Base-by-base conservation (phyloP, 2,888 invertebrate genomes). In the Rhyacophila evoluta region DNA sequence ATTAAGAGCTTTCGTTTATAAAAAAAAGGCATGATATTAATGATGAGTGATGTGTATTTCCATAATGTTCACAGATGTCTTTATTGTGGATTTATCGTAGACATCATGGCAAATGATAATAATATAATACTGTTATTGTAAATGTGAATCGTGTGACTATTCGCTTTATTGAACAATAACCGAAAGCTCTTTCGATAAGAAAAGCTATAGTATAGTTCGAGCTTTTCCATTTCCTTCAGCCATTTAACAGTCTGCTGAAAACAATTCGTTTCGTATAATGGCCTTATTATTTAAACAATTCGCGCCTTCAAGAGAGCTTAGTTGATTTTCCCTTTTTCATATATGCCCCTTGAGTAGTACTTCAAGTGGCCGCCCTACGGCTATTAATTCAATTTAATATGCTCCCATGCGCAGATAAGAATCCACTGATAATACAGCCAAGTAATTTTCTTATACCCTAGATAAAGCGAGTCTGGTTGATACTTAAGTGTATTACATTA, bases 351-450 rank as follows among this genome's bases (percentile, higher is more conserved):
- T 19, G 55, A 55, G 55, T 10, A 55, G 25, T 12, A 15, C 55
- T 55, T 55, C 55, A 55, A 55, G 55, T 55, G 55, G 15, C 25
- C 55, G 19, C 15, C 55, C 55, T 55, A 55, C 15, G 55, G 55
- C 55, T 55, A 55, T 55, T 55, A 55, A 55, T 55, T 55, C 55
- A 25, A 55, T 55, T 25, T 55, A 55, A 55, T 55, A 55, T 55
- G 25, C 55, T 55, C 55, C 55, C 19, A 19, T 12, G 25, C 10
- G 55, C 55, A 25, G 55, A 55, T 55, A 55, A 55, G 55, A 55
- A 55, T 55, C 19, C 19, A 19, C 55, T 19, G 55, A 55, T 55
- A 55, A 55, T 10, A 55, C 19, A 55, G 55, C 19, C 8, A 19
- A 8, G 19, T 55, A 55, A 55, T 55, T 55, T 55, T 55, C 55